These are phyloP conservation scores for Eleutherodactylus coqui DNA, from an alignment of 2,797 vertebrate genomes.

Conservation along the genomic window DNA sequence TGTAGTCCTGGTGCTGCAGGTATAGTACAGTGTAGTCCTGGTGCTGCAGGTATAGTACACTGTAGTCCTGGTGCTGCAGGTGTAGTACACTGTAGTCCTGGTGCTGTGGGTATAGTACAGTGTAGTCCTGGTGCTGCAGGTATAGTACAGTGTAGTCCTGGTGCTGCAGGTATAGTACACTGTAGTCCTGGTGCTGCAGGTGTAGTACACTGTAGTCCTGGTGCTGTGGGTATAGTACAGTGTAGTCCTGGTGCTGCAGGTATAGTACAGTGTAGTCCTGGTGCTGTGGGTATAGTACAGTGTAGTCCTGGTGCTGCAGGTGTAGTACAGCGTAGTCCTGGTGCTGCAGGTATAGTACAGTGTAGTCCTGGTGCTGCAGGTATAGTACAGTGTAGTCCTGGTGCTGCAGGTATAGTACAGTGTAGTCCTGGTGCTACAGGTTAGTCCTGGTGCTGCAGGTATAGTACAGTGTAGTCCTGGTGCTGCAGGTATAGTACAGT, in stretches of 20 bases:
- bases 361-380: no score
- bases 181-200: no score
- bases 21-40: background rate
- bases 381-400: background rate
- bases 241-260: no score
- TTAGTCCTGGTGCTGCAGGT: background rate
- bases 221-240: no score
- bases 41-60: background rate
- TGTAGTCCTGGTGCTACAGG: background rate
- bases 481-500: background rate
- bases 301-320: background rate
- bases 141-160: no score
- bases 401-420: background rate
- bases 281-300: no score
- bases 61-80: background rate
- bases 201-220: no score
- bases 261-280: no score
- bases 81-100: background rate
- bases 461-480: background rate
- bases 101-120: background rate
- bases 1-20: background rate
- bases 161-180: no score
- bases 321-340: background rate
- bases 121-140: no score
- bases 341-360: no score